Evolutionary conservation across 2,888 invertebrate genomes (phyloP), one percentile per base, ranked within the genome.

Genomic region (Lymantria dispar): DNA sequence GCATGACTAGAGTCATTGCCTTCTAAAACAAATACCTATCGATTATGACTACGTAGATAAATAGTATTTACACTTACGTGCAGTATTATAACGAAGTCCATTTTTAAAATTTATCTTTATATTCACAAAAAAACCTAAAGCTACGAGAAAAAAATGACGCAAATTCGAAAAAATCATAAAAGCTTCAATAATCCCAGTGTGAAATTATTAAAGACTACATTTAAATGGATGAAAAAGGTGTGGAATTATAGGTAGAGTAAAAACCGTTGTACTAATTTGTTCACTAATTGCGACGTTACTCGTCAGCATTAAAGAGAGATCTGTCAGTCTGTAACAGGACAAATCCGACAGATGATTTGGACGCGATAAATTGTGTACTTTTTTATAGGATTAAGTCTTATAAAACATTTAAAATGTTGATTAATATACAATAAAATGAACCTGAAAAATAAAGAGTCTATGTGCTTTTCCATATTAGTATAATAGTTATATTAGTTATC

Each of bases 301-400:
- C 54, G 68, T 65, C 68, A 64, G 65, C 64, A 64, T 62, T 62
- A 68, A 64, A 65, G 57, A 45, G 43, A 41, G 54, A 68, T 64
- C 54, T 56, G 65, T 62, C 59, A 60, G 68, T 52, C 43, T 33
- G 39, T 31, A 31, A 38, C 56, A 36, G 54, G 53, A 57, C 48
- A 54, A 57, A 57, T 56, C 62, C 52, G 61, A 56, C 64, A 52
- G 68, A 64, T 65, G 54, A 62, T 56, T 33, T 54, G 47, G 38
- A 45, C 31, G 50, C 44, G 52, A 54, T 64, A 67, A 64, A 67
- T 67, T 55, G 42, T 42, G 41, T 38, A 38, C 47, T 44, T 45
- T 29, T 48, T 58, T 55, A 47, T 47, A 44, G 9, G 10, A 33
- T 10, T 10, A 33, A 10, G 33, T 10, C 10, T 33, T 33, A 33